phyloP scores from a whole-genome alignment of 1,140 invertebrate species.

The Diachasmimorpha longicaudata region DNA sequence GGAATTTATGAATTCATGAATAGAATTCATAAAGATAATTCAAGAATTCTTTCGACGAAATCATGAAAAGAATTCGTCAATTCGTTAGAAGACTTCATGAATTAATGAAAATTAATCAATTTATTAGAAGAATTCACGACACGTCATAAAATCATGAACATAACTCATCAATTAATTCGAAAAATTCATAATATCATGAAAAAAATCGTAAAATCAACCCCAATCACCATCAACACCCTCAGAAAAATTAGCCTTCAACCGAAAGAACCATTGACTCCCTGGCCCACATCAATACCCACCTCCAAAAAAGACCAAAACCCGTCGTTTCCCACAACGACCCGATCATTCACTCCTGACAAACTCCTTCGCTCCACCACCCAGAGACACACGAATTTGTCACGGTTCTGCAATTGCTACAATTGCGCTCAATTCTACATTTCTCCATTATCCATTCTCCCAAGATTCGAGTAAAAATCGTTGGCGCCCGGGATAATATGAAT shows the following conservation, averaged over 20 bases:
- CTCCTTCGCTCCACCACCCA: background rate
- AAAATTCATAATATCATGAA: no score
- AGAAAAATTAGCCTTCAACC: background rate
- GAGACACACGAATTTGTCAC: background rate
- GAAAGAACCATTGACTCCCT: background rate
- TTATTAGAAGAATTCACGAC: no score
- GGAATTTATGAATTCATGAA: no score
- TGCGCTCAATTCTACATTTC: background rate
- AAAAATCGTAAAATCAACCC: no score
- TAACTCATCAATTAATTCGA: no score
- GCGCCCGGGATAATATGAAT: background rate
- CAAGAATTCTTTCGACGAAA: no score
- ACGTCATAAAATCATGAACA: no score
- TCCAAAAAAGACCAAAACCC: background rate
- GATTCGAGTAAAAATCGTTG: background rate
- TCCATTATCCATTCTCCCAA: background rate
- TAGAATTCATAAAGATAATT: no score
- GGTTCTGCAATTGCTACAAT: background rate
- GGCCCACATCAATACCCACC: background rate
- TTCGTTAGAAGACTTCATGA: no score
- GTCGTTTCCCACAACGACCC: background rate
- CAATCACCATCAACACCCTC: no score
- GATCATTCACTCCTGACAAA: background rate
- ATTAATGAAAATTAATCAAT: no score
- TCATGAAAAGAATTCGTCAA: no score